These are phyloP conservation scores for Melanostoma mellinum DNA, from an alignment of 2,888 invertebrate genomes.

Conservation along the genomic window DNA sequence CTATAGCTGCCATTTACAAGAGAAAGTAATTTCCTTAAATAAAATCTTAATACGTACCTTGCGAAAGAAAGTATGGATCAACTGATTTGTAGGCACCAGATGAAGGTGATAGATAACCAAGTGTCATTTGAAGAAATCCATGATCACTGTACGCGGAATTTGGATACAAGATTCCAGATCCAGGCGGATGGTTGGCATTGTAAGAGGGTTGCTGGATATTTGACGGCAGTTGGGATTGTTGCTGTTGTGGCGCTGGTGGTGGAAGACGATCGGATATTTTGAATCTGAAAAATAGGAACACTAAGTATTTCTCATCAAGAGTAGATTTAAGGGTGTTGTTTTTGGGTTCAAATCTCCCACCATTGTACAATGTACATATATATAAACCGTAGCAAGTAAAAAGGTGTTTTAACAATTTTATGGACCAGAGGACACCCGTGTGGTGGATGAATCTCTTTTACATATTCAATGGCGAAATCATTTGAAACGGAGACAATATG, in stretches of 20 bases:
- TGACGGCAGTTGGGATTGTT: conserved; percentile 69
- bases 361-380: no score
- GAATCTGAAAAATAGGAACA: conserved; percentile 63
- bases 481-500: no score
- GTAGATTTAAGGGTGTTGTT: no score
- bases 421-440: no score
- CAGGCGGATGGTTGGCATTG: conserved; percentile 73
- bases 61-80: conserved; percentile 88
- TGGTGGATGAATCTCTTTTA: no score
- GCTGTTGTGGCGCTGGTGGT: conserved; percentile 57
- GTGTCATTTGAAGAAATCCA: conserved; percentile 87
- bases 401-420: no score
- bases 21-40: no score
- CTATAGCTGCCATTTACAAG: no score
- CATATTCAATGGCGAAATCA: no score
- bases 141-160: conserved; percentile 81
- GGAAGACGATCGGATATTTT: conserved; percentile 74
- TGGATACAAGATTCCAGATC: conserved; percentile 79
- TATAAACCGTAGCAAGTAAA: no score
- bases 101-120: conserved; percentile 86
- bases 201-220: conserved; percentile 57
- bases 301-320: not conserved
- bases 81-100: conserved; percentile 87
- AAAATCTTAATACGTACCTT: conserved; percentile 83
- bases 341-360: no score